Base-by-base conservation (phyloP, 2,888 invertebrate genomes). In the Caenorhabditis plicata region DNA sequence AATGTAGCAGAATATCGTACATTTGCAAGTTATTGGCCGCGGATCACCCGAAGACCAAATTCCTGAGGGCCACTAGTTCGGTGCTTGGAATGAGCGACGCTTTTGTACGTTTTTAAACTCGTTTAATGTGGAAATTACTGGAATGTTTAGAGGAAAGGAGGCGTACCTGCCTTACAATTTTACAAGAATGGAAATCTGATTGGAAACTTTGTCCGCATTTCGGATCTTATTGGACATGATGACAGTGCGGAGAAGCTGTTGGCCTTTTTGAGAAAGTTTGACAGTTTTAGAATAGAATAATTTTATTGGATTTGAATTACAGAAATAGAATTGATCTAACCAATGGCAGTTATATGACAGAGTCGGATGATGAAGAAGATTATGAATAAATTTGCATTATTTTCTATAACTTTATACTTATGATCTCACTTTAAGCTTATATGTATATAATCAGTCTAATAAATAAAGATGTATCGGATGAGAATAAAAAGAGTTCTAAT, bases 81-180 rank as follows among this genome's bases (percentile, higher is more conserved):
- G 46, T 64, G 8, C 52, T 69, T n/a, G 65, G 52, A 31, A 67
- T 68, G 67, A 56, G 60, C 26, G 19, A 52, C 13, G 53, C 44
- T 20, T 70, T 67, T 40, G 70, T 70, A 22, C 47, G 65, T 54
- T 40, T 25, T 19, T 4, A 17, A 29, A 38, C 17, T 29, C 23
- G 23, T 17, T 23, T 1, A 9, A n/a, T 29, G 31, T 27, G 4
- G 45, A 23, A 36, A 7, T n/a, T 38, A 11, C 25, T 44, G n/a
- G 11, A 39, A 17, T 40, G 32, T 25, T 46, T 46, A 55, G 55
- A 51, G 22, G 41, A 39, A 39, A 4, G 55, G 61, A 9, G 78
- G 68, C 1, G 44, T 76, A 7, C 78, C 78, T 3, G 56, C 71
- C 1, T 54, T 78, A 4, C 78, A 78, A 57, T 65, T 79, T 27